phyloP scores from a whole-genome alignment of 64 coral and sea anemone genomes.

The Acropora yongei region DNA sequence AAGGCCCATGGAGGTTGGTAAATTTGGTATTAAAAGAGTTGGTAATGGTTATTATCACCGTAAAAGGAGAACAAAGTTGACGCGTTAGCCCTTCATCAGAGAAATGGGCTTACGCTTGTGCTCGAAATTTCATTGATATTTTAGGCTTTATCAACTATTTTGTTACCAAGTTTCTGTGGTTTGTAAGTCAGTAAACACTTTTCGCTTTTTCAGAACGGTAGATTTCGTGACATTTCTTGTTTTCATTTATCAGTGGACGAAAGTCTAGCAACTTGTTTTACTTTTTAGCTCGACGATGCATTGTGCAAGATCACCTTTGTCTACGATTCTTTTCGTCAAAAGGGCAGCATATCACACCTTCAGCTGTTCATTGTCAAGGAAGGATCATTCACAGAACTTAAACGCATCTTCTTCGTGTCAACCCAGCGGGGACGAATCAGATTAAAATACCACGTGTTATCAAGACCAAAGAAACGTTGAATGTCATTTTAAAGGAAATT shows the following conservation, averaged over 20 bases:
- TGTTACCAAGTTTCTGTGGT: too few species aligned
- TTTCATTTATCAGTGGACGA: neutral
- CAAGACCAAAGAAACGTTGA: slow-evolving; percentile 45
- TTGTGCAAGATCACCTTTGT: slow-evolving; percentile 56
- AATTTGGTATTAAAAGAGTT: too few species aligned
- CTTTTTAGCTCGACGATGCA: slow-evolving; percentile 32
- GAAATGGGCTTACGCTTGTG: too few species aligned
- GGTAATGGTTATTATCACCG: too few species aligned
- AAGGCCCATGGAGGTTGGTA: too few species aligned
- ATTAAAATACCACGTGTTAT: slow-evolving; percentile 72
- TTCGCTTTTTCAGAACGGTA: too few species aligned
- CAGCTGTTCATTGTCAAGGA: slow-evolving; percentile 33
- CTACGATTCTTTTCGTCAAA: slow-evolving; percentile 58
- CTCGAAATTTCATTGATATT: too few species aligned
- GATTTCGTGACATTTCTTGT: too few species aligned
- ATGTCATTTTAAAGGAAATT: slow-evolving; percentile 36
- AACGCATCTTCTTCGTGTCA: slow-evolving; percentile 44
- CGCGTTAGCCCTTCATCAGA: too few species aligned
- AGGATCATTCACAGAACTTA: slow-evolving; percentile 43
- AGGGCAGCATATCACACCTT: slow-evolving; percentile 54
- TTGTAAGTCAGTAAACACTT: too few species aligned
- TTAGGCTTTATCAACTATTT: too few species aligned
- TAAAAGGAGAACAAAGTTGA: too few species aligned
- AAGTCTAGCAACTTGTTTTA: neutral
- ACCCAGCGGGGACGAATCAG: slow-evolving; percentile 63